Conservation (phyloP, 2,888 invertebrate genomes). For the Polydesmus complanatus region DNA sequence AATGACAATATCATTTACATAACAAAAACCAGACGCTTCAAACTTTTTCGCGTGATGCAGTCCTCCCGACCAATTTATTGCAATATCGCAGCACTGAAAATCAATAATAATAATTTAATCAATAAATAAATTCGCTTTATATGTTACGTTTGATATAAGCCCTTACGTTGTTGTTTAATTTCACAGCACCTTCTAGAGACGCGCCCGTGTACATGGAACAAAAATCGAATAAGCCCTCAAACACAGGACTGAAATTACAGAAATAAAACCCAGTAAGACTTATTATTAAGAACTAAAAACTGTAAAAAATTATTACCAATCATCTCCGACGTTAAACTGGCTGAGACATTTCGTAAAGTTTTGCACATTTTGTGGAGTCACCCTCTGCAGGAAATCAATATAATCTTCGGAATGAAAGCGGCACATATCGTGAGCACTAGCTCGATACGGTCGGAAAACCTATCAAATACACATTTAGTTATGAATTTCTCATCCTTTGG, state of each 20-base stretch:
- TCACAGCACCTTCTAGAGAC: slow-evolving; percentile 90
- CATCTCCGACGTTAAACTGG: slow-evolving; percentile 96
- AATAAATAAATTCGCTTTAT: background rate
- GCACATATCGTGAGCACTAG: slow-evolving; percentile 92
- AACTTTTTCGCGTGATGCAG: slow-evolving; percentile 98
- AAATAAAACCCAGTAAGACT: background rate
- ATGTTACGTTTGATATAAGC: background rate
- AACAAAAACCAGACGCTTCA: slow-evolving; percentile 98
- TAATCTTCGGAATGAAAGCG: slow-evolving; percentile 97
- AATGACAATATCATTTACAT: slow-evolving; percentile 97
- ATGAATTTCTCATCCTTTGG: too few species aligned
- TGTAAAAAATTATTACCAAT: slow-evolving; percentile 43
- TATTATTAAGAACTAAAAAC: slow-evolving; percentile 18
- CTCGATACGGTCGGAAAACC: slow-evolving; percentile 84
- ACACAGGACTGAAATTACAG: slow-evolving; percentile 36
- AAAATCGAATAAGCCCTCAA: slow-evolving; percentile 93
- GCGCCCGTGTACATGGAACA: slow-evolving; percentile 96
- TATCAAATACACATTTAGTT: slow-evolving; percentile 37
- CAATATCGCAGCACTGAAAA: slow-evolving; percentile 68
- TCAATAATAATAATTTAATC: too few species aligned
- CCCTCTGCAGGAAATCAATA: slow-evolving; percentile 87
- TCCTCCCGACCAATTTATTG: slow-evolving; percentile 98
- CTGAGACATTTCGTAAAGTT: slow-evolving; percentile 79
- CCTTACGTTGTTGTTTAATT: slow-evolving; percentile 67
- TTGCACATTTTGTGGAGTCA: slow-evolving; percentile 89